phyloP scores from a whole-genome alignment of 2,797 vertebrate species.

The Amazonetta brasiliensis region DNA sequence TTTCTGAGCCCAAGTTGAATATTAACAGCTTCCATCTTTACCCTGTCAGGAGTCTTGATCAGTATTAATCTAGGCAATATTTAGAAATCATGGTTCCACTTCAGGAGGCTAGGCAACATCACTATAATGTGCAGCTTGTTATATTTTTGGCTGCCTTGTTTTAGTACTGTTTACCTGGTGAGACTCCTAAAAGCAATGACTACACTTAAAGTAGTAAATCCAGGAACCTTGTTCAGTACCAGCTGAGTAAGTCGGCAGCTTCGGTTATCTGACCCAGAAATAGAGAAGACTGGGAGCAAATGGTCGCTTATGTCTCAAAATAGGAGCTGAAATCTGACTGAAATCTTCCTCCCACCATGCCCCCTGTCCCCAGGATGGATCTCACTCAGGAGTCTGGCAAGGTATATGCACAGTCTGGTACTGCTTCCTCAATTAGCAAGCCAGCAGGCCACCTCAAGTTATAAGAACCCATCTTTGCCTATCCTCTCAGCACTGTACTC shows the following conservation, averaged over 20 bases:
- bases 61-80: neutral
- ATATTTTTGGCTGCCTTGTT: neutral
- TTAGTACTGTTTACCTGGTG: neutral
- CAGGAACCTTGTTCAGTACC: neutral
- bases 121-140: neutral
- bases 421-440: neutral
- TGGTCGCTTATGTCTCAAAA: neutral
- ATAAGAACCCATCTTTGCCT: neutral
- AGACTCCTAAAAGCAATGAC: neutral
- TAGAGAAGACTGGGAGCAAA: neutral
- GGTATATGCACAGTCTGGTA: neutral
- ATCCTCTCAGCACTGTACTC: neutral
- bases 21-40: neutral
- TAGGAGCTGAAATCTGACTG: neutral
- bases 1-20: neutral
- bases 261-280: neutral
- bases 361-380: neutral
- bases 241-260: neutral
- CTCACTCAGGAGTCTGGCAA: neutral
- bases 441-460: too few relatives aligned
- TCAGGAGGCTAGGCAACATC: neutral
- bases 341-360: neutral
- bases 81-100: neutral
- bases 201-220: neutral
- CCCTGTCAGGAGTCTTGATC: neutral